Base-by-base conservation (phyloP, 2,797 vertebrate species). In the Argyrosomus regius region DNA sequence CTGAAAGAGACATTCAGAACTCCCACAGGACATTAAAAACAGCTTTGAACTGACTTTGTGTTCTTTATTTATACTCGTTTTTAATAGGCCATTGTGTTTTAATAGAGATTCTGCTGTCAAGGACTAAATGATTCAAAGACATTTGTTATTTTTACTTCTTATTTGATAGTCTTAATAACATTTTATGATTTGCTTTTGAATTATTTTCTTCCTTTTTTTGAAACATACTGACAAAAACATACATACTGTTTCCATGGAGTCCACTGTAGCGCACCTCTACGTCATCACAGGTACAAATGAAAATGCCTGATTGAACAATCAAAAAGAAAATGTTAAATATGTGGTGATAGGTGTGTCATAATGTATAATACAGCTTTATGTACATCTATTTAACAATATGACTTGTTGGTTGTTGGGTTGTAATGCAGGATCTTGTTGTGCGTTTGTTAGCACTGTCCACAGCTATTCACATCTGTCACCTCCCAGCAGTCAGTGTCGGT, bases 1-100 rank as follows among this genome's bases (percentile, higher is more conserved):
- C 77, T 80, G 63, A 77, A 67, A 57, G 39, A 77, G 78, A 70
- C 65, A 72, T 72, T 64, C 4, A 41, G 53, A 70, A 63, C 20
- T 61, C 65, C 70, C 43, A 13, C 22, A n/a, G 63, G 70, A 54
- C 59, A 64, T 50, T 17, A 67, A 48, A 72, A 68, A 50, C 60
- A 49, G 68, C 72, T 75, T 71, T 59, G 54, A 67, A 63, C 9
- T n/a, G 24, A 56, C 46, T 66, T 39, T 71, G 22, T 54, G 13
- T 46, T 70, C 17, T 64, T 50, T 48, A 58, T 81, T 78, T 76
- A 17, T 31, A 5, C 24, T 56, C 1, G 17, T 14, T 39, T 69
- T 59, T 18, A 61, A 63, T 31, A 72, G 62, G 12, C 13, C 7
- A 1, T 61, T 59, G 46, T 66, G 31, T 56, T 73, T 35, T 22